Evolutionary conservation across 2,888 invertebrate species (phyloP).

Genomic region (Erebia palarica): DNA sequence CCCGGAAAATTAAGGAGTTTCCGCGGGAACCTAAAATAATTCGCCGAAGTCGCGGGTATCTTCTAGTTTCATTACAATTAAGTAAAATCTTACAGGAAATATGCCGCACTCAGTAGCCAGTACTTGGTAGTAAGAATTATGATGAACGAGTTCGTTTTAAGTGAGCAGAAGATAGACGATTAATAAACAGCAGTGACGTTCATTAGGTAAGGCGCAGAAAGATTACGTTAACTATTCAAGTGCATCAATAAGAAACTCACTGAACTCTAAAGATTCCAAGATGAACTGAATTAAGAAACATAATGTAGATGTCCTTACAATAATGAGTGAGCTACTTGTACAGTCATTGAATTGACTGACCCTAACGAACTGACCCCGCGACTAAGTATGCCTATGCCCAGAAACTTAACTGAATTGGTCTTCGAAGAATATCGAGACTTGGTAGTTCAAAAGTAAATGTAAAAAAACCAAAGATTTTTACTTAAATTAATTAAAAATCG

Average conservation of each 20-base stretch:
- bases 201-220: not conserved
- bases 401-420: not conserved
- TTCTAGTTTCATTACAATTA: too few relatives aligned
- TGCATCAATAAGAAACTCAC: not conserved
- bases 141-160: not conserved
- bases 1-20: too few relatives aligned
- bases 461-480: too few relatives aligned
- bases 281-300: conserved; percentile 12
- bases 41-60: too few relatives aligned
- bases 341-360: conserved; percentile 32
- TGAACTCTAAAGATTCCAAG: conserved; percentile 4
- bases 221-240: not conserved
- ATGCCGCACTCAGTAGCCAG: not conserved
- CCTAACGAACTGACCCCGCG: conserved; percentile 28
- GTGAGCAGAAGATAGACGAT: not conserved
- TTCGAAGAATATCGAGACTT: not conserved
- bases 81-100: not conserved
- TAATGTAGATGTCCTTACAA: conserved; percentile 29
- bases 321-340: conserved; percentile 34
- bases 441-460: too few relatives aligned
- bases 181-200: not conserved
- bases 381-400: not conserved
- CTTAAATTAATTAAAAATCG: too few relatives aligned
- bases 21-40: too few relatives aligned
- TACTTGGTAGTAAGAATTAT: not conserved